Evolutionary conservation across 1,140 invertebrate genomes (phyloP).

Genomic region (Geopemphigus sp.): DNA sequence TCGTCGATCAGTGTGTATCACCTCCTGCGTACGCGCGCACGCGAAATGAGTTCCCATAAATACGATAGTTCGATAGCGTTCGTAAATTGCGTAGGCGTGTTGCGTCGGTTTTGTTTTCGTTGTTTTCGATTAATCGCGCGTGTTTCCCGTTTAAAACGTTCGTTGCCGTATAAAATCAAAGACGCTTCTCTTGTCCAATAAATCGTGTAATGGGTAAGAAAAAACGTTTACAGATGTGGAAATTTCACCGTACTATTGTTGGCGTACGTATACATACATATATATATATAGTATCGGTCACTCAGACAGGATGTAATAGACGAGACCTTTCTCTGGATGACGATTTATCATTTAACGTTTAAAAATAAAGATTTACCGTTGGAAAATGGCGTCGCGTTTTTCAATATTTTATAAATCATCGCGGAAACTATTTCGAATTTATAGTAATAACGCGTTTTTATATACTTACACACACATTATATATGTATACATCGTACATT

Average conservation of each 20-base stretch:
- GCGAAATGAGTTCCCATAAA: background rate
- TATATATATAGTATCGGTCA: too few relatives aligned
- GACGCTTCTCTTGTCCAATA: too few relatives aligned
- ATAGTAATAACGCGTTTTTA: background rate
- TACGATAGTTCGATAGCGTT: background rate
- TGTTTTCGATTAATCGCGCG: too few relatives aligned
- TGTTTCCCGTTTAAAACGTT: too few relatives aligned
- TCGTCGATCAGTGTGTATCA: too few relatives aligned
- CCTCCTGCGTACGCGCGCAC: background rate
- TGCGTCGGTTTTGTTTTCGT: too few relatives aligned
- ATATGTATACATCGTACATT: background rate
- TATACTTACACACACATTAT: background rate
- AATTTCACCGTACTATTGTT: too few relatives aligned
- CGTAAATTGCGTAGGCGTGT: too few relatives aligned
- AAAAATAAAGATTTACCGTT: slow-evolving; percentile 1
- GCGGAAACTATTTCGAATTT: background rate
- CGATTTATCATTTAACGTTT: background rate
- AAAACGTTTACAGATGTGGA: too few relatives aligned
- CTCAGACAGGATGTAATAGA: background rate
- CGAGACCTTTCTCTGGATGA: slow-evolving; percentile 6
- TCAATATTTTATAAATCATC: background rate
- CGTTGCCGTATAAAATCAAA: too few relatives aligned
- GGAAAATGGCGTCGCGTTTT: background rate
- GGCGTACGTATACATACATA: background rate
- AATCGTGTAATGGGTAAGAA: too few relatives aligned